These are phyloP conservation scores for Dryomyza anilis DNA, from an alignment of 2,888 invertebrate genomes.

Conservation along the genomic window DNA sequence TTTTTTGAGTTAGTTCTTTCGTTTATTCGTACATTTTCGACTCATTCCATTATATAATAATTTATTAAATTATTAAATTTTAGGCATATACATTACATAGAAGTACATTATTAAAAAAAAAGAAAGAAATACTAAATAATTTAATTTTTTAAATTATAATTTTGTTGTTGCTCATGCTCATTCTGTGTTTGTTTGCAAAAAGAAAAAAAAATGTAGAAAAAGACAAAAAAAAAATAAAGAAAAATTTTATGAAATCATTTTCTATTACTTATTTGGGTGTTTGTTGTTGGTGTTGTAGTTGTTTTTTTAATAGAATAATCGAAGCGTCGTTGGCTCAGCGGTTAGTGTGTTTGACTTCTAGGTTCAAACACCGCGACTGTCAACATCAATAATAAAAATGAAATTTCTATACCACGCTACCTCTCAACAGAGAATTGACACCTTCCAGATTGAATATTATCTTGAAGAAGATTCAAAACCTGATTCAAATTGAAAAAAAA, in stretches of 20 bases:
- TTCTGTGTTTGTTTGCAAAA: conserved; percentile 14
- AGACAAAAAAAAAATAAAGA: conserved; percentile 8
- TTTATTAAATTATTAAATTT: conserved; percentile 24
- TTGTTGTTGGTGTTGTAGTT: too few species aligned
- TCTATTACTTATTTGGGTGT: not conserved
- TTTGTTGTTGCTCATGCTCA: conserved; percentile 19
- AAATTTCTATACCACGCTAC: too few species aligned
- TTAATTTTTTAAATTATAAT: conserved; percentile 7
- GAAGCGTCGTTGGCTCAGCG: too few species aligned
- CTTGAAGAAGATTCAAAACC: too few species aligned
- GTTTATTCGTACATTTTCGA: not conserved
- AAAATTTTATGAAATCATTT: conserved; percentile 6
- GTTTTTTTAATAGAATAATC: not conserved
- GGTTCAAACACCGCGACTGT: too few species aligned
- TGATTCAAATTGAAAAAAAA: too few species aligned
- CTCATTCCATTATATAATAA: conserved; percentile 8
- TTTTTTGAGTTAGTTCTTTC: conserved; percentile 24
- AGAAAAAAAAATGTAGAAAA: not conserved
- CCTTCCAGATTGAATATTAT: too few species aligned
- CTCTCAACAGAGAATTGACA: too few species aligned
- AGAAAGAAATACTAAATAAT: not conserved
- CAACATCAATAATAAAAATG: too few species aligned
- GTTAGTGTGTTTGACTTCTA: too few species aligned
- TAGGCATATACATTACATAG: conserved; percentile 22
- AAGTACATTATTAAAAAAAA: conserved; percentile 18